These are phyloP conservation scores for Aphaenogaster floridana DNA, from an alignment of 1,140 invertebrate species.

Conservation along the genomic window DNA sequence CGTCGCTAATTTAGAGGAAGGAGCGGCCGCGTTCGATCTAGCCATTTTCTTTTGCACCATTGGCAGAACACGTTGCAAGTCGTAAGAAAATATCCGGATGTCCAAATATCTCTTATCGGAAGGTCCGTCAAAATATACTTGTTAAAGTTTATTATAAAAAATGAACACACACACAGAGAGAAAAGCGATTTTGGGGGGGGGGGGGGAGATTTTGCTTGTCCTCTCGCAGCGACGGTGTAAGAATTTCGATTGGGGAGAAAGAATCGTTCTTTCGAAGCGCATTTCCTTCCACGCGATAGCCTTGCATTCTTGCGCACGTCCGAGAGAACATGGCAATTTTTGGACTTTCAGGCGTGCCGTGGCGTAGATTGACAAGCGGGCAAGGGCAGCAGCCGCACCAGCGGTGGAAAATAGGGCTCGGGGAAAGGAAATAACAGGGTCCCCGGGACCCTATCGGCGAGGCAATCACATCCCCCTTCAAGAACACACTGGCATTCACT, in stretches of 20 bases:
- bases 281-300: slow-evolving; percentile 5
- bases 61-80: not conserved
- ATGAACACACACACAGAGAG: not conserved
- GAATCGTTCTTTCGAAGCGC: not conserved
- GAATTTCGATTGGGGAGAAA: slow-evolving; percentile 8
- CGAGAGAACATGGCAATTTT: slow-evolving; percentile 68
- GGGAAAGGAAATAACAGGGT: slow-evolving; percentile 84
- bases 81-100: not conserved
- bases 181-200: not conserved
- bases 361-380: slow-evolving; percentile 38
- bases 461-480: slow-evolving; percentile 86
- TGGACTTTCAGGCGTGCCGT: slow-evolving; percentile 57
- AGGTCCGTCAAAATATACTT: not conserved
- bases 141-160: not conserved
- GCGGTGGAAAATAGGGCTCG: slow-evolving; percentile 78
- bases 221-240: not conserved
- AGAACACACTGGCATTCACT: slow-evolving; percentile 85
- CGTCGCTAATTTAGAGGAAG: slow-evolving; percentile 62
- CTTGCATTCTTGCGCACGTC: slow-evolving; percentile 54
- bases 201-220: not conserved
- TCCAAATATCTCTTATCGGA: not conserved
- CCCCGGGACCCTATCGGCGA: slow-evolving; percentile 83
- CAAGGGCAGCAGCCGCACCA: slow-evolving; percentile 25
- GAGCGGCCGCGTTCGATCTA: slow-evolving; percentile 33
- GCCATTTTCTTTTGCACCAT: not conserved